These are phyloP conservation scores for Euwallacea similis DNA, from an alignment of 1,140 invertebrate species.

Conservation along the genomic window DNA sequence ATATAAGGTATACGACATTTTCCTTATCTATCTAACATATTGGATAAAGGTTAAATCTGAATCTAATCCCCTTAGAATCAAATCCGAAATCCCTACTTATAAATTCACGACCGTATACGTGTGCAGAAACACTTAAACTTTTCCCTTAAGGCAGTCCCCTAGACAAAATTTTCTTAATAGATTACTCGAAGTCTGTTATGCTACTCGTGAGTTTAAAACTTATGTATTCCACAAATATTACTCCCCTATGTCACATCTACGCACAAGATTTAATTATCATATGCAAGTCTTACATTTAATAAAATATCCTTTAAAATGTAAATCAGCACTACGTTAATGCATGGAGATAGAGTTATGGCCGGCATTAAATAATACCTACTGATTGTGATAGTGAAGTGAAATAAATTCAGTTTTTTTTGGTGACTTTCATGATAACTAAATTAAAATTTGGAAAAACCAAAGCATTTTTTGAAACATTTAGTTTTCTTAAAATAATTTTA, in stretches of 20 bases:
- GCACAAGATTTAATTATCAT: constrained; percentile 11
- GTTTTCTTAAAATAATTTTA: too few species aligned
- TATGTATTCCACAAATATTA: constrained; percentile 31
- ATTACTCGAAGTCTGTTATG: constrained; percentile 34
- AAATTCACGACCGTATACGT: constrained; percentile 29
- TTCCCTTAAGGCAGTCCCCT: constrained; percentile 23
- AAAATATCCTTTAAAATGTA: constrained; percentile 30
- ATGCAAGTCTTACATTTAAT: constrained; percentile 31
- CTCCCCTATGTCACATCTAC: constrained; percentile 23
- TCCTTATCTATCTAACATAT: too few species aligned
- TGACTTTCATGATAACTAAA: too few species aligned
- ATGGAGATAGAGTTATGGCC: constrained; percentile 5
- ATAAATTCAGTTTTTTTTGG: too few species aligned
- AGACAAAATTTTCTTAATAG: constrained; percentile 38
- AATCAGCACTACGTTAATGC: constrained; percentile 25
- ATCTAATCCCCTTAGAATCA: constrained; percentile 13
- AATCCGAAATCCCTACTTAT: constrained; percentile 24
- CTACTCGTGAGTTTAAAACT: constrained; percentile 25
- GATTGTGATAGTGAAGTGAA: too few species aligned
- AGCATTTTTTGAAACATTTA: too few species aligned
- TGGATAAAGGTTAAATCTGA: constrained; percentile 27
- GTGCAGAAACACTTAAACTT: constrained; percentile 25
- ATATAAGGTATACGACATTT: constrained; percentile 58
- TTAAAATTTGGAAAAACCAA: too few species aligned
- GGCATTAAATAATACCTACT: neutral